These are phyloP conservation scores for Steromphala cineraria DNA, from an alignment of 2,888 invertebrate species.

Conservation along the genomic window DNA sequence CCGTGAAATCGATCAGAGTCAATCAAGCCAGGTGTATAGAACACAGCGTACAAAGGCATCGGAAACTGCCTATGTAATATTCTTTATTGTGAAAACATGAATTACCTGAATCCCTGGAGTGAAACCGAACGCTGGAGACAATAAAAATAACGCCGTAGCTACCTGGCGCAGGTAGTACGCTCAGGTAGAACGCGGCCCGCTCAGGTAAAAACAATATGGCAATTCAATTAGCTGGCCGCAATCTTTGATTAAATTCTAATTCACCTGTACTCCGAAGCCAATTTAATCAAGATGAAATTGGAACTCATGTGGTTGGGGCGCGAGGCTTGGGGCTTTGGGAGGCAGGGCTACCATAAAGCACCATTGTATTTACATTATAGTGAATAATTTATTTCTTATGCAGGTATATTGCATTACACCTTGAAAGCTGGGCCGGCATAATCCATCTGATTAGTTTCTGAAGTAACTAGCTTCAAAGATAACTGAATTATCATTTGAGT, in stretches of 20 bases:
- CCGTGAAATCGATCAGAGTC: neutral
- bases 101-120: constrained; percentile 4
- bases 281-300: constrained; percentile 31
- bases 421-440: neutral
- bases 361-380: neutral
- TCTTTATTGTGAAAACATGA: constrained; percentile 11
- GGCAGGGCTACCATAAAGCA: neutral
- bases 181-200: neutral
- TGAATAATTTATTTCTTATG: constrained; percentile 4
- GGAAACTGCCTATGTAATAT: constrained; percentile 12
- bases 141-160: neutral
- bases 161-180: neutral
- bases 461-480: too few relatives aligned
- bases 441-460: too few relatives aligned
- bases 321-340: neutral
- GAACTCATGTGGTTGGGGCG: constrained; percentile 13
- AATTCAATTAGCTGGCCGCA: constrained; percentile 30
- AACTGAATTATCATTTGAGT: too few relatives aligned
- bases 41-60: neutral
- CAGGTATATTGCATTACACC: neutral
- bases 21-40: neutral
- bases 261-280: constrained; percentile 24
- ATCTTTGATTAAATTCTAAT: constrained; percentile 38
- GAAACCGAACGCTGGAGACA: neutral
- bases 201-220: constrained; percentile 18